These are phyloP conservation scores for Pseudochirops cupreus DNA, from an alignment of 2,797 vertebrate genomes.

Conservation along the genomic window DNA sequence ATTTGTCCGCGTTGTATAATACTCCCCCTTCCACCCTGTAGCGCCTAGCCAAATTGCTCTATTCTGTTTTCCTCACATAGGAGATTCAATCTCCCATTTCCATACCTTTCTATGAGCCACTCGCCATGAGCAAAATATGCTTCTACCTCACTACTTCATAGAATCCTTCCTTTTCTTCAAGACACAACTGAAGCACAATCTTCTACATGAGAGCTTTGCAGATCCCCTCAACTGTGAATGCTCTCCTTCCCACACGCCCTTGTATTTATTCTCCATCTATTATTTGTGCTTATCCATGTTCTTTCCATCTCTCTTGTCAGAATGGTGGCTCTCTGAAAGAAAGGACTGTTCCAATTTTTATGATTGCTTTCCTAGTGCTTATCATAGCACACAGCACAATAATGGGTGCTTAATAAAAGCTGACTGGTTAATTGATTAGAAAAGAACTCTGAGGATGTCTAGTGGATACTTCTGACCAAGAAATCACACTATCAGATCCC, in stretches of 20 bases:
- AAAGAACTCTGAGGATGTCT: not conserved
- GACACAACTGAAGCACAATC: not conserved
- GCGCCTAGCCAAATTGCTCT: not conserved
- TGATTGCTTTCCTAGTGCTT: not conserved
- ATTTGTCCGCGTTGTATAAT: not conserved
- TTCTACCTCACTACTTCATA: not conserved
- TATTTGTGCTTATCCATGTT: not conserved
- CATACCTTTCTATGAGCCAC: not conserved
- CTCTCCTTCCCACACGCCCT: not conserved
- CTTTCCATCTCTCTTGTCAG: not conserved
- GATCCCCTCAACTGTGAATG: not conserved
- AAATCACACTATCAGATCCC: not conserved
- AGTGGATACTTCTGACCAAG: not conserved
- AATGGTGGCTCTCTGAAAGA: not conserved
- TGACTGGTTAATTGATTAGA: not conserved
- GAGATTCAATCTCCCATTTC: not conserved
- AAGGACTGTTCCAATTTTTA: not conserved
- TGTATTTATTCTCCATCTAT: not conserved
- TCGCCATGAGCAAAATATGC: not conserved
- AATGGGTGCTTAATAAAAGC: not conserved
- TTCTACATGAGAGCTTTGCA: not conserved
- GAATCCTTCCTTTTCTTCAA: not conserved
- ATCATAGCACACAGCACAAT: not conserved
- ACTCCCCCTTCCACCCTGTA: not conserved
- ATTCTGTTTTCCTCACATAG: not conserved